Base-by-base conservation (phyloP, 1,140 invertebrate genomes). In the Drosophila oshimai region DNA sequence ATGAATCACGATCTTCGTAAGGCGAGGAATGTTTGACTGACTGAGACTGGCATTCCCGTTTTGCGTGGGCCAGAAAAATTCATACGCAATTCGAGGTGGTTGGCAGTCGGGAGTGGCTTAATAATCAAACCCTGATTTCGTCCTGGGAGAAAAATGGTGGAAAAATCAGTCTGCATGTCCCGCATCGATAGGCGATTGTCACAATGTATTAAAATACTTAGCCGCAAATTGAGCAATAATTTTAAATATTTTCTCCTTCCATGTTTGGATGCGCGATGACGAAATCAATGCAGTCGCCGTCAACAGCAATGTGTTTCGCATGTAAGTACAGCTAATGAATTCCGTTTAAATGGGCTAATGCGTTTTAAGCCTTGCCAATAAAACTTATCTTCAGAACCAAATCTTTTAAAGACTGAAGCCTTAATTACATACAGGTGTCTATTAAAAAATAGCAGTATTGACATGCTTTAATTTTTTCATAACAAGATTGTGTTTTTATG, bases 291-390 rank as follows among this genome's bases (percentile, higher is more conserved):
- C 37, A 74, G 47, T 70, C 45, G 49, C 67, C 67, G 81, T 87
- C 18, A 86, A 81, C 24, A 69, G 83, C 57, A 75, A 72, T 60
- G 72, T 86, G 26, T 75, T 90, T 33, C 75, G 86, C 42, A 50
- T 90, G 89, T 90, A 61, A 90, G 89, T 90, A 54, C 2, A 15
- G 9, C 10, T 12, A 17, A 22, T 15, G 2, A 5, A 12, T 18
- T 3, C 1, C 31, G 7, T 2, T 39, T 5, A 6, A 39, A 22
- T 22, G 2, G 22, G 10, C 4, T n/a, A 0, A 9, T 6, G 13
- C 6, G 7, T 13, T 5, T 5, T 5, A 34, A 34, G 12, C 3
- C 4, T 31, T 31, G 9, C 5, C 29, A 31, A 15, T 22, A 9
- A 6, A 4, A 17, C 12, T 15, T 4, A n/a, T n/a, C n/a, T n/a